These are phyloP conservation scores for Aldabrachelys gigantea DNA, from an alignment of 2,113 vertebrate genomes.

Conservation along the genomic window DNA sequence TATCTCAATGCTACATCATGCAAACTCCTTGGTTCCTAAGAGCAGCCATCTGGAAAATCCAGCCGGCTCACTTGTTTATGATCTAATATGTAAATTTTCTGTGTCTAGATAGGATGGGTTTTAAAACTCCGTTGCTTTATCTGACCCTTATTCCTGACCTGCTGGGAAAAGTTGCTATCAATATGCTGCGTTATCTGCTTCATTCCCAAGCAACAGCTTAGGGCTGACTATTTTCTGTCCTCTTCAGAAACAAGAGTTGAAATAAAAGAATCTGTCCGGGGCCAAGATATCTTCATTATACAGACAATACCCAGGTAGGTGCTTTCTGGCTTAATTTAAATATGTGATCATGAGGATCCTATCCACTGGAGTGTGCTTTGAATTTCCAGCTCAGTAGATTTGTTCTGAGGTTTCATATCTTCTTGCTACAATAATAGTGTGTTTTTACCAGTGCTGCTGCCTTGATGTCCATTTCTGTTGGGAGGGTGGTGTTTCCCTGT, in stretches of 20 bases:
- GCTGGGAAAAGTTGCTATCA: not conserved
- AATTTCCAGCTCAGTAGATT: not conserved
- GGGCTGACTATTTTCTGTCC: constrained; percentile 40
- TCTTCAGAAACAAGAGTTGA: constrained; percentile 95
- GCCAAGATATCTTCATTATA: constrained; percentile 98
- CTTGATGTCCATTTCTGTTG: not conserved
- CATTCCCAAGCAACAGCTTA: not conserved
- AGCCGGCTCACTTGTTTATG: not conserved
- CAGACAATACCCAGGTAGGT: constrained; percentile 96
- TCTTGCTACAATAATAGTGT: not conserved
- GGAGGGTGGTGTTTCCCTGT: not conserved
- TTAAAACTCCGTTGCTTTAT: not conserved
- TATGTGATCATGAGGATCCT: not conserved
- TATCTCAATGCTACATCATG: not conserved
- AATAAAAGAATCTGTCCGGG: constrained; percentile 97
- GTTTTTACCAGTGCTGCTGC: not conserved
- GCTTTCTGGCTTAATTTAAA: not conserved
- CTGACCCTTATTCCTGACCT: not conserved
- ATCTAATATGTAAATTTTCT: not conserved
- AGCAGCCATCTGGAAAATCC: not conserved
- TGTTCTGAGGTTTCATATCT: not conserved
- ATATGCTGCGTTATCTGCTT: not conserved
- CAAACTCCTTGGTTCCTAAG: not conserved
- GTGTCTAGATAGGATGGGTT: not conserved
- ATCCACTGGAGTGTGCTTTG: not conserved